phyloP scores from a whole-genome alignment of 2,797 vertebrate species.

The Eidolon dupreanum region DNA sequence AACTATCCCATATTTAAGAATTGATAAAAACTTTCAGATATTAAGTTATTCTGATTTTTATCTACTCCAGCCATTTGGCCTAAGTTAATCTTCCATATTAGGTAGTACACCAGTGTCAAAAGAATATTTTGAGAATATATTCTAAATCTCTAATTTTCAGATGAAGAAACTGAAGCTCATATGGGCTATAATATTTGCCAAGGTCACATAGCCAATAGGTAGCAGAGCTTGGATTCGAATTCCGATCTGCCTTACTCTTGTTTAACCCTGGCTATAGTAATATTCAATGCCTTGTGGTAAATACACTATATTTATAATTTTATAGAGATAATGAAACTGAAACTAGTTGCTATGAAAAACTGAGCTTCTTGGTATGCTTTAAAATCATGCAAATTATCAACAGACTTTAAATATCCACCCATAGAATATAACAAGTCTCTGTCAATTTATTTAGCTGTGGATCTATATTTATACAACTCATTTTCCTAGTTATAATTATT shows the following conservation, averaged over 20 bases:
- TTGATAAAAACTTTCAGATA: neutral
- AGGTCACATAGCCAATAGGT: neutral
- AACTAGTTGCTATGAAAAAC: neutral
- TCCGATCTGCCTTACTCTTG: neutral
- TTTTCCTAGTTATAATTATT: slow-evolving; percentile 5
- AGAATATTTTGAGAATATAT: slow-evolving; percentile 29
- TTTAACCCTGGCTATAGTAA: neutral
- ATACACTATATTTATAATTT: neutral
- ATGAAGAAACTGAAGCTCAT: slow-evolving; percentile 6
- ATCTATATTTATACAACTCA: neutral
- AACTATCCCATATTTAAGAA: neutral
- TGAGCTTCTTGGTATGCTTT: neutral
- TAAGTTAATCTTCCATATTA: neutral
- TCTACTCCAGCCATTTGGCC: neutral
- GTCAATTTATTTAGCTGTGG: neutral
- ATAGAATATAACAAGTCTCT: neutral
- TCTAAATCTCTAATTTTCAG: neutral
- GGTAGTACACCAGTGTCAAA: neutral
- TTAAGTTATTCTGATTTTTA: neutral
- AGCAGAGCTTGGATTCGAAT: neutral
- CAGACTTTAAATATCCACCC: neutral
- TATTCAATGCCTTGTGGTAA: neutral
- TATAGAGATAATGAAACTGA: neutral
- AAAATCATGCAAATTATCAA: neutral
- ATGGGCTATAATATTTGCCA: neutral